A percentile compares a stretch with the other conserved stretches of the same genome.
phyloP scores from a whole-genome alignment of 2,797 vertebrate species.

The Sebastes melanostomus region DNA sequence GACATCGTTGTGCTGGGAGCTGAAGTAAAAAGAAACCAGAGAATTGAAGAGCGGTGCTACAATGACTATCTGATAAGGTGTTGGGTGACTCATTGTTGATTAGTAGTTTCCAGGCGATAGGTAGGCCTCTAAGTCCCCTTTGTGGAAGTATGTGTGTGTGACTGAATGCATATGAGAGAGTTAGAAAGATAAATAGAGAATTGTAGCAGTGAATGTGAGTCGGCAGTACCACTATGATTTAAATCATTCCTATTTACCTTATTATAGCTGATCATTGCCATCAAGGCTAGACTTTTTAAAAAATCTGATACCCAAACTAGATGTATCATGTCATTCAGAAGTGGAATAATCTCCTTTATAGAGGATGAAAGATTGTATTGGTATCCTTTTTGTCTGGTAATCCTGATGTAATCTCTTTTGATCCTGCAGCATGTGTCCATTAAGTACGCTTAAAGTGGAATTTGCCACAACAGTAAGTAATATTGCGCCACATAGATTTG shows the following conservation, averaged over 20 bases:
- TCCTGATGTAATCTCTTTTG: background rate
- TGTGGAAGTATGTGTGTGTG: slow-evolving; percentile 18
- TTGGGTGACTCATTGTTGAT: slow-evolving; percentile 63
- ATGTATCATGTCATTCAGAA: background rate
- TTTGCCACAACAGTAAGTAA: background rate
- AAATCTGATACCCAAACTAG: background rate
- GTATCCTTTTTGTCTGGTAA: background rate
- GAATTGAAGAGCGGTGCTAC: slow-evolving; percentile 42
- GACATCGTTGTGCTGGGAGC: slow-evolving; percentile 23
- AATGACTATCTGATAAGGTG: slow-evolving; percentile 65
- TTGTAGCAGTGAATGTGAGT: slow-evolving; percentile 4
- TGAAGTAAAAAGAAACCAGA: slow-evolving; percentile 29
- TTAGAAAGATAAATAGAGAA: slow-evolving; percentile 5
- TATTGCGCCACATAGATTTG: background rate
- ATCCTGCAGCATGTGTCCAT: background rate
- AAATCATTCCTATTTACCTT: background rate
- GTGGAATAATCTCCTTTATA: background rate
- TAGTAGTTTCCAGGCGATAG: slow-evolving; percentile 50
- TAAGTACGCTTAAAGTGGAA: background rate
- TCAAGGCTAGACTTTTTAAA: background rate
- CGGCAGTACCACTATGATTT: background rate
- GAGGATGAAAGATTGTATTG: background rate
- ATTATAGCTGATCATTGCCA: background rate
- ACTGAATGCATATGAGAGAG: slow-evolving; percentile 11
- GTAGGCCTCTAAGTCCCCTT: slow-evolving; percentile 16